phyloP scores from a whole-genome alignment of 2,797 vertebrate species.

The Octomys mimax region DNA sequence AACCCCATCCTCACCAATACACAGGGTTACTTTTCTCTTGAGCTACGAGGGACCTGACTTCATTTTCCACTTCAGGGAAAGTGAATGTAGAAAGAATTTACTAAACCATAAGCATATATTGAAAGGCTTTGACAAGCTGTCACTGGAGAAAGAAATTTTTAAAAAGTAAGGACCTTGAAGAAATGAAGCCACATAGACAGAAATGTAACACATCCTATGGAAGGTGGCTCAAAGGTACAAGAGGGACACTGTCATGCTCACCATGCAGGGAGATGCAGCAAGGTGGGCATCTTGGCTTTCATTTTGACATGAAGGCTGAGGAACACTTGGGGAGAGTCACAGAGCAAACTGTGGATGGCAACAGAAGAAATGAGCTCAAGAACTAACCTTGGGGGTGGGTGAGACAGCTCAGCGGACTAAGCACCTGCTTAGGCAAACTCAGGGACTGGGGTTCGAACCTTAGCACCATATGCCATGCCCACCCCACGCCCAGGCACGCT shows the following conservation, averaged over 20 bases:
- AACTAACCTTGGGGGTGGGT: not conserved
- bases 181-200: not conserved
- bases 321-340: slow-evolving; percentile 65
- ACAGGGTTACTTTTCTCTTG: not conserved
- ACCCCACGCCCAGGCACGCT: too few relatives aligned
- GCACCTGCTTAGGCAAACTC: too few relatives aligned
- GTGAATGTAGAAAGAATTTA: not conserved
- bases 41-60: accelerated
- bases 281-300: slow-evolving; percentile 9
- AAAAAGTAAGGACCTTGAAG: not conserved
- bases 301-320: slow-evolving; percentile 30
- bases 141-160: not conserved
- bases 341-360: not conserved
- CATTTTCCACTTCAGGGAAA: not conserved
- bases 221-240: not conserved
- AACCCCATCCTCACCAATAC: accelerated
- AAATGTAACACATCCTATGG: not conserved
- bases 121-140: not conserved
- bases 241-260: not conserved
- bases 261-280: slow-evolving; percentile 12
- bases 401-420: too few relatives aligned
- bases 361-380: slow-evolving; percentile 37
- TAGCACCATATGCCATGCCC: too few relatives aligned
- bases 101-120: not conserved
- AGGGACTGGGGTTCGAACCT: too few relatives aligned